Evolutionary conservation across 2,888 invertebrate species (phyloP).

Genomic region (Trichopoda pennipes): DNA sequence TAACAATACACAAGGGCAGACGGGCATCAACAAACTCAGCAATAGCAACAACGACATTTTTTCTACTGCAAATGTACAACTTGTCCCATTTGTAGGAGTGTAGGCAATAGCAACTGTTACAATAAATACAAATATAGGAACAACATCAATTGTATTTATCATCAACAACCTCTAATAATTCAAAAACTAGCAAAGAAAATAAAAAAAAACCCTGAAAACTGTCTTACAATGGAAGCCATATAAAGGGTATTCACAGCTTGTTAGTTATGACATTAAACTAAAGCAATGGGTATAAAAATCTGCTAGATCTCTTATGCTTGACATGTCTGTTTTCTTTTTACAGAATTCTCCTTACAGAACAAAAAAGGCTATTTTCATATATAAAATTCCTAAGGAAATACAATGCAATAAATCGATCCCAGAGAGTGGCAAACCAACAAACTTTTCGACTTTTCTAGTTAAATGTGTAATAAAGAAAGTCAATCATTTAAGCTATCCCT

Average conservation of each 20-base stretch:
- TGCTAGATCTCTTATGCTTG: too few species aligned
- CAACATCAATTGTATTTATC: slow-evolving; percentile 64
- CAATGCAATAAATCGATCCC: too few species aligned
- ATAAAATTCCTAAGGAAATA: too few species aligned
- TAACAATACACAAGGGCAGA: slow-evolving; percentile 61
- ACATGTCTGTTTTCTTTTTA: too few species aligned
- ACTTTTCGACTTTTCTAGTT: too few species aligned
- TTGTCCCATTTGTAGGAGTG: slow-evolving; percentile 16
- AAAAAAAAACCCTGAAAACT: slow-evolving; percentile 1
- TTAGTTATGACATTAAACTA: too few species aligned
- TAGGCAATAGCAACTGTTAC: slow-evolving; percentile 15
- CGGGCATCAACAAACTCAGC: slow-evolving; percentile 31
- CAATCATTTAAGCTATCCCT: too few species aligned
- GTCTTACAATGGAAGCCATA: not conserved
- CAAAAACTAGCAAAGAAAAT: slow-evolving; percentile 41
- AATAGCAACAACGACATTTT: slow-evolving; percentile 9
- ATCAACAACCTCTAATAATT: slow-evolving; percentile 65
- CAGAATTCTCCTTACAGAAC: too few species aligned
- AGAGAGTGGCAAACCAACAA: too few species aligned
- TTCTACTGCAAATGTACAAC: slow-evolving; percentile 9
- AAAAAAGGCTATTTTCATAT: too few species aligned
- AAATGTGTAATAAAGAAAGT: too few species aligned
- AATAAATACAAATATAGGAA: slow-evolving; percentile 54
- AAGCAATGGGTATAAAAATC: too few species aligned
- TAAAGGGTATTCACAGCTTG: slow-evolving; percentile 25